Conservation (phyloP, 2,888 invertebrate species). For the Hesperia comma region DNA sequence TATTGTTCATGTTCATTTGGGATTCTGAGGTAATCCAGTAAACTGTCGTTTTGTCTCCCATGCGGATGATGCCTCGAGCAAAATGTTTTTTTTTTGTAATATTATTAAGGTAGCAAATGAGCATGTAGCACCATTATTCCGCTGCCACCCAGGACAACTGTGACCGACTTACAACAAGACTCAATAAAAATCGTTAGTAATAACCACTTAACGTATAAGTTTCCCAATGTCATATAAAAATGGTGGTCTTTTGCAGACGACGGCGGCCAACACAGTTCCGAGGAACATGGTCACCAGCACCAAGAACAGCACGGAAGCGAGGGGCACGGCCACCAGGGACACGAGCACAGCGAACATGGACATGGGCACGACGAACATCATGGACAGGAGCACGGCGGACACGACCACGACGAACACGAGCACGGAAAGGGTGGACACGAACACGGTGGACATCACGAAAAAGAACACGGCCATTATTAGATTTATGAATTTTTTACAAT, state of each 20-base stretch:
- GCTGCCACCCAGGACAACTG: too few species aligned
- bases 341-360: conserved; percentile 10
- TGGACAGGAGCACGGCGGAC: conserved; percentile 21
- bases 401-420: neutral
- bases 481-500: neutral
- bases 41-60: too few species aligned
- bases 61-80: too few species aligned
- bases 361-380: conserved; percentile 35
- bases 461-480: conserved; percentile 4
- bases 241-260: neutral
- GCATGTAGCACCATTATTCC: too few species aligned
- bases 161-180: too few species aligned
- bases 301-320: conserved; percentile 18
- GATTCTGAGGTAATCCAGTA: too few species aligned
- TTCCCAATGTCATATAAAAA: too few species aligned
- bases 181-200: too few species aligned
- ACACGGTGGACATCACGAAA: conserved; percentile 23
- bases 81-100: too few species aligned
- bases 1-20: too few species aligned
- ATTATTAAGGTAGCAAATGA: too few species aligned
- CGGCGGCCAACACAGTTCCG: neutral
- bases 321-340: conserved; percentile 31
- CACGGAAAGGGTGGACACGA: neutral
- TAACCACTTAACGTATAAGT: too few species aligned
- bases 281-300: conserved; percentile 19